Evolutionary conservation across 2,113 vertebrate species (phyloP), one percentile per base, ranked within the genome.

Genomic region (Oreocharis arfaki): DNA sequence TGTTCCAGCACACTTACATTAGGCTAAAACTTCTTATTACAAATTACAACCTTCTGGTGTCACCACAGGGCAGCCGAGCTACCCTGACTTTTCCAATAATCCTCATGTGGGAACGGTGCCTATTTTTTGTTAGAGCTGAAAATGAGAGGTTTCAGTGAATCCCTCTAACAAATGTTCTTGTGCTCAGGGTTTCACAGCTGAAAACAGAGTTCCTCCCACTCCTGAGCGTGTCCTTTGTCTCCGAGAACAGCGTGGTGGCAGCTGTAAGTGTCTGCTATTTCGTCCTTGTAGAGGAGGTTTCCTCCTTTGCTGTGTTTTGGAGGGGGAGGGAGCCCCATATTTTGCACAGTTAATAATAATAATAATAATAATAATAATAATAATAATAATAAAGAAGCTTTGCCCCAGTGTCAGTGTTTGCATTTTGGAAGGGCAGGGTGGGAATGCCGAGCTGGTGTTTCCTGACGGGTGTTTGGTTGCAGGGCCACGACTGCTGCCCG

Each of bases 401-500:
- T 78, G 61, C 69, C 56, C 6, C 13, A n/a, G 64, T 4, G 39
- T 17, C 28, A 13, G 27, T 5, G 53, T 44, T 55, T 26, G 33
- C 49, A 5, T 33, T 49, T 71, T 41, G 37, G 33, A 42, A 75
- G 53, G 55, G 30, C 78, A 24, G 24, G 7, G 7, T 35, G 78
- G 61, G 21, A 5, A 2, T 23, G 63, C 70, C 16, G 21, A 32
- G 41, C 4, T 7, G 17, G 1, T 24, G 28, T 55, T 41, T 41
- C 63, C 87, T 90, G 15, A 89, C 0, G 0, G 10, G 0, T 41
- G 1, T 80, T 60, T 88, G 35, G 0, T 97, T 96, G 65, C 97
- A 99, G 99, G 99, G 99, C 95, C 99, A 99, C 3, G 99, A 99
- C 96, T 99, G 99, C 98, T 99, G 99, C 98, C 99, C 99, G 0